Percentiles rank a stretch among this genome's conserved stretches.
Conservation (phyloP, 2,888 invertebrate species). For the Scaptodrosophila latifasciaeformis region DNA sequence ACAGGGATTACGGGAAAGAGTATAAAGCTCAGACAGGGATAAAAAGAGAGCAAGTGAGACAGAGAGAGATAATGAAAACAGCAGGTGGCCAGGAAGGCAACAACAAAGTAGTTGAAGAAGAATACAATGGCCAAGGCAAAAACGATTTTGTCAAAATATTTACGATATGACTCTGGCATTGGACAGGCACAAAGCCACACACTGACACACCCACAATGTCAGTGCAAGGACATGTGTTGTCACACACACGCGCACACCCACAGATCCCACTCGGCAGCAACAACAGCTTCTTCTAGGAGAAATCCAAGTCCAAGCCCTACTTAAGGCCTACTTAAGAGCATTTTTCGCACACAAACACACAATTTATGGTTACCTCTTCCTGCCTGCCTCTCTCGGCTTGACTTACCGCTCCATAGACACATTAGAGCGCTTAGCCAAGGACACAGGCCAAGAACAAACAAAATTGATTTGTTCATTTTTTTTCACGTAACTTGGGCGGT, state of each 20-base stretch:
- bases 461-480: slow-evolving; percentile 62
- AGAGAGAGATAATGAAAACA: slow-evolving; percentile 20
- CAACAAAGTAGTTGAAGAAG: slow-evolving; percentile 33
- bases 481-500: slow-evolving; percentile 27
- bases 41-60: slow-evolving; percentile 35
- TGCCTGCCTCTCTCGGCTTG: slow-evolving; percentile 17
- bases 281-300: background rate
- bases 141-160: slow-evolving; percentile 68
- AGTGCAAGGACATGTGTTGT: slow-evolving; percentile 36
- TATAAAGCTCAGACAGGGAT: slow-evolving; percentile 16
- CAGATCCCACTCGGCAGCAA: too few relatives aligned
- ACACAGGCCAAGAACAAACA: slow-evolving; percentile 24
- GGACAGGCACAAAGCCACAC: slow-evolving; percentile 26
- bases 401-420: background rate
- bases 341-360: slow-evolving; percentile 36
- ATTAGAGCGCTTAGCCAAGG: slow-evolving; percentile 33
- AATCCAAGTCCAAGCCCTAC: background rate
- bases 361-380: slow-evolving; percentile 27
- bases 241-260: slow-evolving; percentile 21
- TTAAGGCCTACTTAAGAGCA: slow-evolving; percentile 43
- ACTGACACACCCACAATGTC: slow-evolving; percentile 4
- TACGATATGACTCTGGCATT: slow-evolving; percentile 60
- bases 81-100: background rate
- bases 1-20: slow-evolving; percentile 52
- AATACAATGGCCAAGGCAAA: slow-evolving; percentile 57